phyloP scores from a whole-genome alignment of 2,113 vertebrate species.

The Sminthopsis crassicaudata region DNA sequence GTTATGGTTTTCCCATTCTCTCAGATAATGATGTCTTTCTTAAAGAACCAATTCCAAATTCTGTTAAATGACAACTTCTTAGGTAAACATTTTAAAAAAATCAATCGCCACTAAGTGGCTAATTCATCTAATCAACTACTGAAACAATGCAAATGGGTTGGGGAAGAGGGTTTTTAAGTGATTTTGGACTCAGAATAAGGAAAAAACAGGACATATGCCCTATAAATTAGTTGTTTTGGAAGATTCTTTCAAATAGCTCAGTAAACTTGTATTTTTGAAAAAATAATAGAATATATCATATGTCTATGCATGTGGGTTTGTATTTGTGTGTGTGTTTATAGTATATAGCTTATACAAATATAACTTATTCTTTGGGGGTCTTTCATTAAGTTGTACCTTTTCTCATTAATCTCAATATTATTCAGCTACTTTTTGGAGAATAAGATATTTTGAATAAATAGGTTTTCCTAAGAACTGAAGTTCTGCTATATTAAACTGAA shows the following conservation, averaged over 20 bases:
- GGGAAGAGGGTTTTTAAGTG: not conserved
- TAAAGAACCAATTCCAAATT: not conserved
- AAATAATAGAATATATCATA: not conserved
- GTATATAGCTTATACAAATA: not conserved
- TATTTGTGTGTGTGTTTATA: too few relatives aligned
- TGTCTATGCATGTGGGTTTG: too few relatives aligned
- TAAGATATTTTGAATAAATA: not conserved
- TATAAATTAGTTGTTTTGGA: not conserved
- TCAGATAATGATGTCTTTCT: conserved; percentile 1
- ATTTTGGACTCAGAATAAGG: not conserved
- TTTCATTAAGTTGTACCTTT: not conserved
- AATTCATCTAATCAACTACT: not conserved
- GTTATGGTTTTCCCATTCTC: conserved; percentile 45
- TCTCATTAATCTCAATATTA: not conserved
- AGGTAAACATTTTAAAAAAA: not conserved
- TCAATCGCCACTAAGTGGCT: not conserved
- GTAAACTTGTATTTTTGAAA: conserved; percentile 20
- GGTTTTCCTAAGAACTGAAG: not conserved
- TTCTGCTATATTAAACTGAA: too few relatives aligned
- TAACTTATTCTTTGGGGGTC: not conserved
- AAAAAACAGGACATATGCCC: not conserved
- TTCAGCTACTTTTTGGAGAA: not conserved
- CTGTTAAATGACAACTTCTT: not conserved
- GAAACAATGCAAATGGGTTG: conserved; percentile 9
- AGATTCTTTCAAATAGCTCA: conserved; percentile 21